A percentile compares a stretch with the other conserved stretches of the same genome.
These are phyloP conservation scores for Galleria mellonella DNA, from an alignment of 1,140 invertebrate genomes.

Conservation along the genomic window DNA sequence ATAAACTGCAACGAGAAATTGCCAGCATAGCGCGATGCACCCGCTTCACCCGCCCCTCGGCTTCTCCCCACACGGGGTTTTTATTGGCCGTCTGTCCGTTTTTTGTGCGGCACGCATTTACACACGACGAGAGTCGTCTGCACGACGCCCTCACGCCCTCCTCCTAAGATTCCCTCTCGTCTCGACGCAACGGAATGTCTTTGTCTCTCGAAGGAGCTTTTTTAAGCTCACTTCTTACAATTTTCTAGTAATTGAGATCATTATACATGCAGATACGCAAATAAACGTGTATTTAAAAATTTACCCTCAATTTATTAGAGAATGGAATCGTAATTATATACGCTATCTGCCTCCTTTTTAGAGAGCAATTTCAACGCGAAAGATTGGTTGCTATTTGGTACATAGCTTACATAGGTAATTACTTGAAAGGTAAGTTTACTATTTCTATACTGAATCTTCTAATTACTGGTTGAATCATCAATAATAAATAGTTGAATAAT, in stretches of 20 bases:
- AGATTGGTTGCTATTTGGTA: no score
- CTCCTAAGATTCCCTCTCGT: conserved; percentile 51
- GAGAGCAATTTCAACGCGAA: no score
- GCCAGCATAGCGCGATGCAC: conserved; percentile 44
- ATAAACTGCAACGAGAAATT: conserved; percentile 57
- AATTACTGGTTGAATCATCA: no score
- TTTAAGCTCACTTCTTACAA: conserved; percentile 22
- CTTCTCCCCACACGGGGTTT: conserved; percentile 65
- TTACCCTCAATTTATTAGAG: no score
- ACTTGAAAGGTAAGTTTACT: no score
- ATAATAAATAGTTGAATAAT: no score
- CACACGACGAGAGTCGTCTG: conserved; percentile 62
- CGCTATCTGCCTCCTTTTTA: no score
- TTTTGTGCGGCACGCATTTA: conserved; percentile 63
- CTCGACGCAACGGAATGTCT: conserved; percentile 50
- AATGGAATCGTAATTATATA: no score
- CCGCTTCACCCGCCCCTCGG: conserved; percentile 59
- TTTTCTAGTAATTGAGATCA: conserved; percentile 23
- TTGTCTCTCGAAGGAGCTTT: conserved; percentile 35
- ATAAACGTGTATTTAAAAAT: background rate
- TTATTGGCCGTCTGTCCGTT: conserved; percentile 69
- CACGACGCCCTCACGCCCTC: conserved; percentile 44
- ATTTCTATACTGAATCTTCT: no score
- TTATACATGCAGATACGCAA: conserved; percentile 7
- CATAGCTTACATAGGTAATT: no score